Conservation (phyloP, 2,113 vertebrate genomes). For the Psettodes erumei region DNA sequence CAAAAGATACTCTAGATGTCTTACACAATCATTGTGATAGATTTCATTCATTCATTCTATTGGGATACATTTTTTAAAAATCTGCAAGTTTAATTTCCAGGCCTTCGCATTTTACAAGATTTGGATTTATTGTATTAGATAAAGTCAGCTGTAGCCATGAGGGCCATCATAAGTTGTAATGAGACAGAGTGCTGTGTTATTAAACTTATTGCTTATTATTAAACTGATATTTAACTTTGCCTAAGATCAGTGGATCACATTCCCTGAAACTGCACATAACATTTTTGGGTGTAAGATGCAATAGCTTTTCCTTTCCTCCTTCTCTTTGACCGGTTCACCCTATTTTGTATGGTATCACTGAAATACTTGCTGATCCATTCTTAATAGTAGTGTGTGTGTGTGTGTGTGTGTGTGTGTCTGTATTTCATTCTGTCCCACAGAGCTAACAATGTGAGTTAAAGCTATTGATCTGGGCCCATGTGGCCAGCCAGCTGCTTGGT, state of each 20-base stretch:
- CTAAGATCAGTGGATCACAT: not conserved
- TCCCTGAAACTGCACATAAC: conserved; percentile 8
- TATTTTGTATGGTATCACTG: conserved; percentile 10
- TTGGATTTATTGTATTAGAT: not conserved
- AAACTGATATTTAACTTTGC: not conserved
- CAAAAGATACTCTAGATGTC: not conserved
- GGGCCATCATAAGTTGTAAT: no score
- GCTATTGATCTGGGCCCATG: conserved; percentile 33
- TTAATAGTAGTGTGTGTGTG: not conserved
- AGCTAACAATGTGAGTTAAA: conserved; percentile 41
- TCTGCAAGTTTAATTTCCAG: not conserved
- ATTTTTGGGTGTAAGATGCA: not conserved
- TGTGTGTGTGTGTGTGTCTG: conserved; percentile 1
- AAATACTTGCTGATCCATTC: conserved; percentile 26
- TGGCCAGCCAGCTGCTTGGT: conserved; percentile 19
- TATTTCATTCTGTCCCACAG: conserved; percentile 35
- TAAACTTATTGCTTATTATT: conserved; percentile 14
- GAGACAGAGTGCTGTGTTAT: not conserved
- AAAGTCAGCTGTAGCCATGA: conserved; percentile 3
- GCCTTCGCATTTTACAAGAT: not conserved
- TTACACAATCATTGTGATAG: not conserved
- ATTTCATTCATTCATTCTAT: no score
- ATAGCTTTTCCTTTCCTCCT: conserved; percentile 6
- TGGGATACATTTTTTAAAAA: no score
- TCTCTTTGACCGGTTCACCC: not conserved